phyloP scores from a whole-genome alignment of 2,113 vertebrate genomes.

The Plestiodon gilberti region DNA sequence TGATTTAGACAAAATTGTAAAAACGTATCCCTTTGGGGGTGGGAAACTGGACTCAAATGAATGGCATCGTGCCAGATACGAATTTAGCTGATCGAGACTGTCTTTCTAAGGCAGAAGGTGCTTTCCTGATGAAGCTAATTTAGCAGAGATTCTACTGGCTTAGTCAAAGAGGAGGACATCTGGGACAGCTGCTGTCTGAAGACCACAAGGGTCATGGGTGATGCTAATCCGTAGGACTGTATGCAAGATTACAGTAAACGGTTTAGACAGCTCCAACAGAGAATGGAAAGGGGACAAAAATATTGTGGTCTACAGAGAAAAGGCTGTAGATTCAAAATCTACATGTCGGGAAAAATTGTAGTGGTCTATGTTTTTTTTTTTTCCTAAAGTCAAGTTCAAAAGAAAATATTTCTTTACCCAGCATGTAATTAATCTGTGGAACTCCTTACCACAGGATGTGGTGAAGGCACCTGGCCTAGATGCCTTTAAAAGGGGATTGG shows the following conservation, averaged over 20 bases:
- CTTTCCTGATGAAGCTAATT: constrained; percentile 26
- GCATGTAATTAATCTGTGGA: too few species aligned
- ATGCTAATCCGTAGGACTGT: constrained; percentile 17
- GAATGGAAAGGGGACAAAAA: constrained; percentile 45
- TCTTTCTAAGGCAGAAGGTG: constrained; percentile 1
- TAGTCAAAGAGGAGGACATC: neutral
- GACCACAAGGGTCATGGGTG: neutral
- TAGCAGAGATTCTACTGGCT: neutral
- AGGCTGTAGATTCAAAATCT: constrained; percentile 47
- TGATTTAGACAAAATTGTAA: constrained; percentile 49
- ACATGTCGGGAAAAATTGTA: too few species aligned
- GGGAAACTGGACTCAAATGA: neutral
- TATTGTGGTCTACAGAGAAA: constrained; percentile 36
- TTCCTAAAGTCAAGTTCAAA: neutral
- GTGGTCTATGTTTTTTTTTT: too few species aligned
- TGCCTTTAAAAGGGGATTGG: too few species aligned
- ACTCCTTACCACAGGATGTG: too few species aligned
- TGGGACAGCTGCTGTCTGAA: neutral
- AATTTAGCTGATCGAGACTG: constrained; percentile 33
- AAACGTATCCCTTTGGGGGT: constrained; percentile 17
- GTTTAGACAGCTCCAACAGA: constrained; percentile 40
- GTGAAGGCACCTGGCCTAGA: too few species aligned
- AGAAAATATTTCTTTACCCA: too few species aligned
- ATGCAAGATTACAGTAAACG: constrained; percentile 43
- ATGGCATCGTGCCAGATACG: constrained; percentile 23